Conservation (phyloP, 2,888 invertebrate genomes). For the Imbricaverruca yamaguchii region DNA sequence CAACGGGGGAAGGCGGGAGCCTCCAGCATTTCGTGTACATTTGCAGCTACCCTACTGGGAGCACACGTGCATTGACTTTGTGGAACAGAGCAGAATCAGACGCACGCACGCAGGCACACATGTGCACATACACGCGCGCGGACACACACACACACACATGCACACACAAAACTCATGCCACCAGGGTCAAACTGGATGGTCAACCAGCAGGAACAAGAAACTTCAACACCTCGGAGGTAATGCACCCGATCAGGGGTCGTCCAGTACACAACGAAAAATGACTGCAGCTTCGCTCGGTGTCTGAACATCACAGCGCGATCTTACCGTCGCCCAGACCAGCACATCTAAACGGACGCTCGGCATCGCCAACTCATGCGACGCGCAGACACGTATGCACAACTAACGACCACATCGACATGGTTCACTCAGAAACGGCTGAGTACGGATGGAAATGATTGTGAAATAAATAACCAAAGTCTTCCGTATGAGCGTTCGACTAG, state of each 20-base stretch:
- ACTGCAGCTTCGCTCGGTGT: neutral
- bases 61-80: too few species aligned
- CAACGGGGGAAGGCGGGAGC: too few species aligned
- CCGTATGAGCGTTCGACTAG: constrained; percentile 5
- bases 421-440: neutral
- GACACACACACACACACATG: too few species aligned
- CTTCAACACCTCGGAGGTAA: neutral
- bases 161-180: too few species aligned
- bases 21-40: too few species aligned
- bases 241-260: neutral
- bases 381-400: neutral
- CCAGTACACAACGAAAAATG: neutral
- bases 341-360: too few species aligned
- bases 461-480: constrained; percentile 22
- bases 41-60: too few species aligned
- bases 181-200: too few species aligned
- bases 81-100: too few species aligned
- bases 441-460: constrained; percentile 16
- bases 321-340: neutral
- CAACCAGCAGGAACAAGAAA: neutral
- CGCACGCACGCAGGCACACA: too few species aligned
- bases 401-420: constrained; percentile 6
- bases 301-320: neutral
- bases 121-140: too few species aligned
- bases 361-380: neutral